Base-by-base conservation (phyloP, 1,140 invertebrate species). In the Onthophagus taurus region DNA sequence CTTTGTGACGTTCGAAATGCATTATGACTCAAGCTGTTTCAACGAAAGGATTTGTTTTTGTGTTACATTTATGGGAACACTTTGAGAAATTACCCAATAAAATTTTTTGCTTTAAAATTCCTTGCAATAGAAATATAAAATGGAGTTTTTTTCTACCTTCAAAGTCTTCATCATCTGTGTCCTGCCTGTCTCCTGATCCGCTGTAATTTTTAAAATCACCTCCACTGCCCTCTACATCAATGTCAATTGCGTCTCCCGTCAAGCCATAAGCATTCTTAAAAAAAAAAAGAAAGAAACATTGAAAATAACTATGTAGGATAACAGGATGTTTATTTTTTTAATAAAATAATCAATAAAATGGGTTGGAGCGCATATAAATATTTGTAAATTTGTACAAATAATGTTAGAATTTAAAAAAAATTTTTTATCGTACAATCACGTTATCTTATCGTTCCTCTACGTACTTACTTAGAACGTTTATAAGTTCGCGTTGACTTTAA, bases 181-280 rank as follows among this genome's bases (percentile, higher is more conserved):
- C 16, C 8, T 6, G 7, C 11, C 44, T 37, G 31, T 19, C 21
- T 20, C 44, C 36, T 9, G 31, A 39, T 20, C 36, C 31, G 16
- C 24, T 31, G 57, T 71, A 64, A 55, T 69, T 69, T 49, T 63
- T 56, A 29, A 59, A 65, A 50, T 57, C 63, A 52, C 67, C 64
- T 34, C 67, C 69, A 41, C 69, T 71, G 26, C 70, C 70, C 50
- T 72, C 70, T 31, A 64, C 61, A 54, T 68, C 66, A 49, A 66
- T 63, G 48, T 52, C 52, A 49, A 71, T 70, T 43, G 66, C 65
- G 56, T 70, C 68, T 47, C 64, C 63, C 55, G 63, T 65, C 26
- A 34, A 47, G 11, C 34, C 16, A 11, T 36, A 36, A 17, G 18
- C 34, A n/a, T 20, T 20, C 18, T 20, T 36, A 17, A 20, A 20